Percentiles rank a stretch among this genome's conserved stretches.
Evolutionary conservation across 2,113 vertebrate species (phyloP).

Genomic region (Zingel zingel): DNA sequence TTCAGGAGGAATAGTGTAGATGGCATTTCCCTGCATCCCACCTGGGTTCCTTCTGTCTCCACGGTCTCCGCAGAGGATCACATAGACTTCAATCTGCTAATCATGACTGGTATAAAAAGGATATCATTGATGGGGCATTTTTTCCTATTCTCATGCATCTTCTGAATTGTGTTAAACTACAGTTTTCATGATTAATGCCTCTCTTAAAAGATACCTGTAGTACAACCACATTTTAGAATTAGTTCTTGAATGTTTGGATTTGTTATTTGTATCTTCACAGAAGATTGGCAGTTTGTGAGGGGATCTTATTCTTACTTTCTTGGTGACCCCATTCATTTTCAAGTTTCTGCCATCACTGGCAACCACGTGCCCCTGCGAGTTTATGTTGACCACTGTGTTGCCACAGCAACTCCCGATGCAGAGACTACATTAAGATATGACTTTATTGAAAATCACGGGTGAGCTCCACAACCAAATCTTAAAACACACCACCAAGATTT

Average conservation of each 20-base stretch:
- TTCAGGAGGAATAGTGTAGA: constrained; percentile 70
- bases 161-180: neutral
- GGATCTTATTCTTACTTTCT: constrained; percentile 67
- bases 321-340: constrained; percentile 73
- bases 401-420: constrained; percentile 63
- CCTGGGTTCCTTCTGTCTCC: constrained; percentile 67
- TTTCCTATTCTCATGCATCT: neutral
- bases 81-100: constrained; percentile 69
- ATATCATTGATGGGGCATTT: neutral
- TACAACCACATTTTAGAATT: no score
- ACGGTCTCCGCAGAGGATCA: constrained; percentile 40
- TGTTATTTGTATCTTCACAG: constrained; percentile 16
- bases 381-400: constrained; percentile 75
- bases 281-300: constrained; percentile 70
- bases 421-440: constrained; percentile 55
- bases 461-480: neutral
- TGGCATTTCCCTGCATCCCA: constrained; percentile 62
- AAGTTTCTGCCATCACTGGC: constrained; percentile 63
- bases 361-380: constrained; percentile 72
- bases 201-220: neutral
- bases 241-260: neutral
- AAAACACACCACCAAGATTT: neutral
- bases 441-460: constrained; percentile 77
- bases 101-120: constrained; percentile 73
- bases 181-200: neutral